Evolutionary conservation across 23 tunicate genomes (phyloP), one percentile per base, ranked within the genome.

Genomic region (Trididemnum miniatum): DNA sequence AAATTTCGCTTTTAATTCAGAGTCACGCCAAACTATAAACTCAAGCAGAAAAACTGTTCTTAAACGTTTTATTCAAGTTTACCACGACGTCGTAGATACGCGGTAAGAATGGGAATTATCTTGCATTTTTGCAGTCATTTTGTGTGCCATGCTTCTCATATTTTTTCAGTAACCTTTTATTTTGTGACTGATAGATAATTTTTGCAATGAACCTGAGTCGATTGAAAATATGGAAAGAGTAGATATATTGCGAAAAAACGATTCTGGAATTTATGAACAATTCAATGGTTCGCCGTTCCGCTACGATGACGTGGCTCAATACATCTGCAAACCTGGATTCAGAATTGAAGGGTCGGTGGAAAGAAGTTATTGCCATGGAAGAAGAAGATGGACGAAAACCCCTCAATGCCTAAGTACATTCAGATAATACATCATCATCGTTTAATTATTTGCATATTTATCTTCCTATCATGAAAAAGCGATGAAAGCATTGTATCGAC

Each of bases 311-410:
- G 15, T 44, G 15, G 54, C 15, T 44, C 12, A 44, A 44, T 44
- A 44, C 15, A 44, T 15, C 1, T 87, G 92, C 60, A 49, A 82
- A 32, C 82, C 82, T 15, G 92, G 92, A 23, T 87, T 60, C 71
- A 38, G 25, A 35, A 33, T 37, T 3, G 33, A 34, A 37, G 35
- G 65, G 4, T 37, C 12, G n/a, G 15, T 4, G 4, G 69, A 9
- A 25, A 15, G 4, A 62, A 23, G 30, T 62, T 25, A 25, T 62
- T 87, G 92, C 50, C 92, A 87, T 35, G 92, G 92, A 82, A 62
- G 92, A 62, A 35, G 71, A 18, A 35, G 37, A 0, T 81, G 85
- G 85, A 81, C 69, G 4, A 25, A 25, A 22, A 22, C 69, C 15
- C 26, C 69, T 9, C 23, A 37, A 28, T 26, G 80, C 27, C 0